Evolutionary conservation across 2,888 invertebrate genomes (phyloP).

Genomic region (Spilosoma lubricipeda): DNA sequence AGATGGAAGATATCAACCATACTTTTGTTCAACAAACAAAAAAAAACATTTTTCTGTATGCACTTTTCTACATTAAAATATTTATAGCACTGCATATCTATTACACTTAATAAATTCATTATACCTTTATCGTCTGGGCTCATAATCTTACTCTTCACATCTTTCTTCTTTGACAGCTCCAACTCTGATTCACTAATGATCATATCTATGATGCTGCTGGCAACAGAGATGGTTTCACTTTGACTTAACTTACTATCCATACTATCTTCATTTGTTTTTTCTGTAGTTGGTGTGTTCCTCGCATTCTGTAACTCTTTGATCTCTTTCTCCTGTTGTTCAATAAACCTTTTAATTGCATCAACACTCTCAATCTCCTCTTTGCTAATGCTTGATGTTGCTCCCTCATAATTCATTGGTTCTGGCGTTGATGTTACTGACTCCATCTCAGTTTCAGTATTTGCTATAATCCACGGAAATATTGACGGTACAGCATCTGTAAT

Average conservation of each 20-base stretch:
- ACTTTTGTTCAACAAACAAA: background rate
- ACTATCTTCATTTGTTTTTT: constrained; percentile 29
- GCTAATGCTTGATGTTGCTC: constrained; percentile 50
- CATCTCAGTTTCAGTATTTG: constrained; percentile 50
- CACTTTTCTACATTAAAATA: background rate
- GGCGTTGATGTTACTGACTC: constrained; percentile 35
- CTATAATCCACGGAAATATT: constrained; percentile 88
- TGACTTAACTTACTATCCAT: constrained; percentile 24
- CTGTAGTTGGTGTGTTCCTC: constrained; percentile 18
- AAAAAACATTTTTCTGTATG: background rate
- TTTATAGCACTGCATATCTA: background rate
- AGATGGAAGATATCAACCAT: background rate
- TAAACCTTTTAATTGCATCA: constrained; percentile 76
- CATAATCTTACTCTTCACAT: constrained; percentile 48
- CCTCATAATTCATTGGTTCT: constrained; percentile 25
- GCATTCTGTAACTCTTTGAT: constrained; percentile 49
- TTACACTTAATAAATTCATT: background rate
- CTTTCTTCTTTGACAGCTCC: constrained; percentile 56
- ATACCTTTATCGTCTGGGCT: constrained; percentile 63
- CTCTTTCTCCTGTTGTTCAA: constrained; percentile 72
- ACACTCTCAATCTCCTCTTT: constrained; percentile 74
- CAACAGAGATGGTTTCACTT: constrained; percentile 59
- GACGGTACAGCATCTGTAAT: constrained; percentile 89
- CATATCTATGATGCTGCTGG: constrained; percentile 73
- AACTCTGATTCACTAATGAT: constrained; percentile 70